Percentiles rank a stretch among this genome's conserved stretches.
Evolutionary conservation across 2,797 vertebrate species (phyloP).

Genomic region (Austrolebias charrua): DNA sequence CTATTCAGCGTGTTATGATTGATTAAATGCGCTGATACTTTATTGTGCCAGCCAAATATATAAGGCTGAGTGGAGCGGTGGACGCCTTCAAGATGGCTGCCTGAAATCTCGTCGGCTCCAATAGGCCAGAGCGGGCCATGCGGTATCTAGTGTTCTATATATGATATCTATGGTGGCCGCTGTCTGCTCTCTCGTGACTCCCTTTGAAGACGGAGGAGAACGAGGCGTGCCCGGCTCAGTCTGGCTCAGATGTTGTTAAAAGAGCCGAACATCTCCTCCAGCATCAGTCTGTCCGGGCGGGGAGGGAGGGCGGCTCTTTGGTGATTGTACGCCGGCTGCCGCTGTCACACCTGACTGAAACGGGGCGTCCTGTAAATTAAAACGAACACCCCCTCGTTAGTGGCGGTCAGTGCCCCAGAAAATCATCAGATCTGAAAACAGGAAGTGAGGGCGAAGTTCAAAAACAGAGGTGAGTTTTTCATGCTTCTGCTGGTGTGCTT

Average conservation of each 20-base stretch:
- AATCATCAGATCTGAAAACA: conserved; percentile 15
- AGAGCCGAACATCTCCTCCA: conserved; percentile 40
- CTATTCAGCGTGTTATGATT: too few species aligned
- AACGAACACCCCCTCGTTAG: not conserved
- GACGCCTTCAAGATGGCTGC: too few species aligned
- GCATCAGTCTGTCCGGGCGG: conserved; percentile 35
- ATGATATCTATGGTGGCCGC: too few species aligned
- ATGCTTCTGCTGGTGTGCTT: not conserved
- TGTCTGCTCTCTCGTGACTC: conserved; percentile 68
- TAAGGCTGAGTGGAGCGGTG: too few species aligned
- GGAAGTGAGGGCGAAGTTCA: conserved; percentile 53
- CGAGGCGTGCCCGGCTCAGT: conserved; percentile 46
- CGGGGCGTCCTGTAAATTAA: not conserved
- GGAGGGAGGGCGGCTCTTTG: not conserved
- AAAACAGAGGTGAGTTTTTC: conserved; percentile 44
- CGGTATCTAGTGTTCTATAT: too few species aligned
- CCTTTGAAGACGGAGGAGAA: conserved; percentile 47
- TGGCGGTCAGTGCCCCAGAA: not conserved
- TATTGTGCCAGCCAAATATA: too few species aligned
- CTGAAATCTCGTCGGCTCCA: too few species aligned
- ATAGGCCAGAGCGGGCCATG: too few species aligned
- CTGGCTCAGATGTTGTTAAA: conserved; percentile 43
- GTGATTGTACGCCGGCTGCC: conserved; percentile 4
- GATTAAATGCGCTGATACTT: too few species aligned
- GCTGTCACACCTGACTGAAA: not conserved